Evolutionary conservation across 2,888 invertebrate genomes (phyloP), one percentile per base, ranked within the genome.

Genomic region (Alentia gelatinosa): DNA sequence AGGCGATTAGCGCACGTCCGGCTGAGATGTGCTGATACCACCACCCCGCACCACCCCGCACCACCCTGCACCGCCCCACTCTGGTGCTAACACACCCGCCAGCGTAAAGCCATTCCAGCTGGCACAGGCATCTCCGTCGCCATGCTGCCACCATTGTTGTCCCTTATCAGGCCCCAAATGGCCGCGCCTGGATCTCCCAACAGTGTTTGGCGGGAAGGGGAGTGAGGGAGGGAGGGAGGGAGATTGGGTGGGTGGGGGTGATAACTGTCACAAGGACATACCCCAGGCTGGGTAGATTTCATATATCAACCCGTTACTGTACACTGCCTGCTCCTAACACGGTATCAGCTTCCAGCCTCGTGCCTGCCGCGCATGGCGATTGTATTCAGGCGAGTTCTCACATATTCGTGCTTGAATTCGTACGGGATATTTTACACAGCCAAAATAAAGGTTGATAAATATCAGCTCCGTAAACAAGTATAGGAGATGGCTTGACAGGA

Each of bases 91-190:
- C n/a, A n/a, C n/a, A n/a, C n/a, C n/a, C n/a, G n/a, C n/a, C 56
- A 56, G 5, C 3, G 56, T 56, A 56, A 56, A 56, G 56, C 56
- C 56, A 3, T 19, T 3, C 56, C 56, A n/a, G 19, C 56, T 56
- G 19, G 19, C n/a, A n/a, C 56, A 19, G 19, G 56, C 56, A 19
- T 1, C 19, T n/a, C 56, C 12, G 56, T n/a, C 19, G 56, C 19
- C 56, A 56, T 68, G 68, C 12, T 68, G 68, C 68, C 3, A 26
- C 68, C 68, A 68, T 30, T 68, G 68, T 30, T 68, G 68, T 68
- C 68, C 68, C 68, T 68, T 68, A 68, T 68, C 68, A 68, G 68
- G 68, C 68, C 68, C 56, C 68, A 68, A 26, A 68, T 68, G 30
- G 26, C 68, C 68, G 30, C 68, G 30, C 26, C n/a, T 30, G 12